Evolutionary conservation across 2,888 invertebrate genomes (phyloP).

Genomic region (Drosophila peninsularis): DNA sequence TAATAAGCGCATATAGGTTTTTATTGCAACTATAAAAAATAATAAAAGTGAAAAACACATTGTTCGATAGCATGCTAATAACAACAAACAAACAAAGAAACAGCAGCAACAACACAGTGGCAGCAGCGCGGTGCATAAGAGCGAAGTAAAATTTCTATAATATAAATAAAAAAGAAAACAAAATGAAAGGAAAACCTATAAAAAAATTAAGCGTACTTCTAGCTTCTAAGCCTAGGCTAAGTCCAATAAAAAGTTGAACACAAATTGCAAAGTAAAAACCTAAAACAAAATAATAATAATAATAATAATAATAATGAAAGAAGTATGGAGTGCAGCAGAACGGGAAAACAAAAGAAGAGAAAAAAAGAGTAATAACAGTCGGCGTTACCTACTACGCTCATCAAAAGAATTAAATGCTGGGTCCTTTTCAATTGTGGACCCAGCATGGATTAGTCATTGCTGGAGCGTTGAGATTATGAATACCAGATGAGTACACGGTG

Average conservation of each 20-base stretch:
- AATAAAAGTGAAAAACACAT: slow-evolving; percentile 39
- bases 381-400: slow-evolving; percentile 75
- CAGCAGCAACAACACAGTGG: slow-evolving; percentile 34
- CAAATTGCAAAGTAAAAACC: slow-evolving; percentile 68
- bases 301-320: slow-evolving; percentile 39
- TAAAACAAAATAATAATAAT: slow-evolving; percentile 56
- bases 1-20: slow-evolving; percentile 80
- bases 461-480: slow-evolving; percentile 75
- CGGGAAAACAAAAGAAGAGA: not conserved
- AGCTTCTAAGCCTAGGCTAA: slow-evolving; percentile 76
- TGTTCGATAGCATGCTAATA: slow-evolving; percentile 56
- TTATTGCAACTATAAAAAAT: slow-evolving; percentile 64
- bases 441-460: slow-evolving; percentile 73
- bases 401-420: slow-evolving; percentile 58
- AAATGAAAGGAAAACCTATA: slow-evolving; percentile 57
- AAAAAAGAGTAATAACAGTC: slow-evolving; percentile 58
- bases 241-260: slow-evolving; percentile 77
- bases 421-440: slow-evolving; percentile 25
- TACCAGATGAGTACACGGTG: slow-evolving; percentile 51
- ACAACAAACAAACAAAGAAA: slow-evolving; percentile 37
- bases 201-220: slow-evolving; percentile 75
- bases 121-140: slow-evolving; percentile 54
- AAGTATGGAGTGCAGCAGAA: slow-evolving; percentile 52
- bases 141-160: slow-evolving; percentile 74
- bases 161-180: slow-evolving; percentile 58